These are phyloP conservation scores for Metopolophium dirhodum DNA, from an alignment of 1,140 invertebrate species.

Conservation along the genomic window DNA sequence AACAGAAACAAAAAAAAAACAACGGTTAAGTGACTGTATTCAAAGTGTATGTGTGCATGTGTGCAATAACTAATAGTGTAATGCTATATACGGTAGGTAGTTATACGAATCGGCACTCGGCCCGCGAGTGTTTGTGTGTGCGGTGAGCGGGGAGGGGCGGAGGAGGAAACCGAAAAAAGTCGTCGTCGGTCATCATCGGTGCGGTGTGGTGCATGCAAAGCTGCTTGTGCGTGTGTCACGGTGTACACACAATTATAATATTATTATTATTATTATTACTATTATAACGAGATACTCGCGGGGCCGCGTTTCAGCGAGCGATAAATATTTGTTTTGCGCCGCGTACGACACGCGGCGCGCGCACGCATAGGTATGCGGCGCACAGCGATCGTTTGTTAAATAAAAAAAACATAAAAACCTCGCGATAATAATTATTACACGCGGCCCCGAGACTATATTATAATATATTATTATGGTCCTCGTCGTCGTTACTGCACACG, in stretches of 20 bases:
- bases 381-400: not conserved
- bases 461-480: conserved; percentile 8
- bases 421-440: conserved; percentile 43
- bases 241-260: not conserved
- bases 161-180: not conserved
- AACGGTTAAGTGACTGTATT: too few relatives aligned
- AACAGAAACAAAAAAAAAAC: not conserved
- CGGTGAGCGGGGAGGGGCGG: not conserved
- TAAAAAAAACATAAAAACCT: conserved; percentile 19
- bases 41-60: too few relatives aligned
- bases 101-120: too few relatives aligned
- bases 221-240: not conserved
- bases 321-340: conserved; percentile 45
- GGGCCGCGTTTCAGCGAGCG: not conserved
- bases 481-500: not conserved
- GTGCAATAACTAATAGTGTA: too few relatives aligned
- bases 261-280: not conserved
- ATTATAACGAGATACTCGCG: not conserved
- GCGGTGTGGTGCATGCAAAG: not conserved
- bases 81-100: too few relatives aligned
- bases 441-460: conserved; percentile 2
- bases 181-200: not conserved
- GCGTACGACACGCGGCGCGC: not conserved
- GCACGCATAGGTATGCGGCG: conserved; percentile 45
- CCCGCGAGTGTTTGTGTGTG: not conserved